These are phyloP conservation scores for Chirona hameri DNA, from an alignment of 2,888 invertebrate species.

Conservation along the genomic window DNA sequence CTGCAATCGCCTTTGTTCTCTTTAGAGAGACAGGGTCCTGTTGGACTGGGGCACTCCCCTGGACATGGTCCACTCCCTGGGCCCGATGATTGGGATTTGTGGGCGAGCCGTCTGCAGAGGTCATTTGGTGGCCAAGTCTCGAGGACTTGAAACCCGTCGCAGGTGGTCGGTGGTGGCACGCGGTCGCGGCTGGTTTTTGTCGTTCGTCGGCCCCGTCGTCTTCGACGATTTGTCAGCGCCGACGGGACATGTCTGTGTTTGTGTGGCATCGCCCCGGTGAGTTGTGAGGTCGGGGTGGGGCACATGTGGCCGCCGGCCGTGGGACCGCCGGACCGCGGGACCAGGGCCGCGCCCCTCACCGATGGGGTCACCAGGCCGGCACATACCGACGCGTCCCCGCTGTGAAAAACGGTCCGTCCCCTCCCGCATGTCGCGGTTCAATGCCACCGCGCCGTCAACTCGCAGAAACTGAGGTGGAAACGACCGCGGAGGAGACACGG, in stretches of 20 bases:
- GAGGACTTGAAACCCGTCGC: too few relatives aligned
- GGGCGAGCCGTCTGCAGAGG: too few relatives aligned
- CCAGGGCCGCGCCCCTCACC: too few relatives aligned
- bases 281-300: neutral
- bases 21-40: too few relatives aligned
- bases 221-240: neutral
- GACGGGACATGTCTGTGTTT: neutral
- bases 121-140: too few relatives aligned
- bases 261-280: neutral
- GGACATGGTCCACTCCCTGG: too few relatives aligned
- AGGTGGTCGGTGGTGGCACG: too few relatives aligned
- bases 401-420: neutral
- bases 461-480: neutral
- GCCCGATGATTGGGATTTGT: too few relatives aligned
- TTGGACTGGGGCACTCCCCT: too few relatives aligned
- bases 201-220: neutral
- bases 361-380: too few relatives aligned
- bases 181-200: neutral
- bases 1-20: too few relatives aligned
- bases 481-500: too few relatives aligned
- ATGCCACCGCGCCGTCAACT: neutral
- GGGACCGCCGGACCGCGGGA: neutral
- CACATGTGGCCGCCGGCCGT: neutral
- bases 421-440: neutral
- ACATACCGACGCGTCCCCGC: neutral